Percentiles rank a stretch among this genome's conserved stretches.
Conservation (phyloP, 2,113 vertebrate species). For the Megalops atlanticus region DNA sequence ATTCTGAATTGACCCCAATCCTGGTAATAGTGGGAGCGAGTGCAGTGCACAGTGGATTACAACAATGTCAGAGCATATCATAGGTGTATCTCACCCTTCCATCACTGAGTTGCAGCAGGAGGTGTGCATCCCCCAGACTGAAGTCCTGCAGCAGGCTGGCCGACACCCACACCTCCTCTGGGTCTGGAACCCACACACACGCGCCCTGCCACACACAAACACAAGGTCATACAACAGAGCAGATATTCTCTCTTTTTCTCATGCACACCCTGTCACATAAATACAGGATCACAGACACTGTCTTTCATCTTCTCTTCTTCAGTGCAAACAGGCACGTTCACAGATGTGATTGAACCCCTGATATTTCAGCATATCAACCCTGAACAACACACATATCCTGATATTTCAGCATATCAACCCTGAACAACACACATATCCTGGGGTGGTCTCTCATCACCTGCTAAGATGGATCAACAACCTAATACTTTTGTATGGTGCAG, state of each 20-base stretch:
- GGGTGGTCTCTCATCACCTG: neutral
- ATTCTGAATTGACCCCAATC: too few species aligned
- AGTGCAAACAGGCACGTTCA: too few species aligned
- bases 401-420: too few species aligned
- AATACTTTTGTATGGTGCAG: too few species aligned
- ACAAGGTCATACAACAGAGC: neutral
- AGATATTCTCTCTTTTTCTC: neutral
- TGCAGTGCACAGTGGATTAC: neutral
- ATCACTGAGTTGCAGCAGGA: conserved; percentile 64
- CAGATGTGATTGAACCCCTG: too few species aligned
- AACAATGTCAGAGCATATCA: neutral
- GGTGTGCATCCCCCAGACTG: conserved; percentile 53
- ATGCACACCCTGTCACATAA: neutral
- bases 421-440: too few species aligned
- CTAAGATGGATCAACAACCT: neutral
- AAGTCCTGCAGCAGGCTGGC: conserved; percentile 67
- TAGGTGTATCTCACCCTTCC: conserved; percentile 61
- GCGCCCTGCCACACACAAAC: conserved; percentile 60
- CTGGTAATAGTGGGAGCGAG: neutral
- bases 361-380: too few species aligned
- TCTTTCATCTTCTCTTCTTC: too few species aligned
- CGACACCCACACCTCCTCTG: conserved; percentile 67
- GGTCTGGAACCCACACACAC: conserved; percentile 75
- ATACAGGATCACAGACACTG: neutral
- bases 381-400: too few species aligned